Evolutionary conservation across 2,113 vertebrate species (phyloP).

Genomic region (Trinectes maculatus): DNA sequence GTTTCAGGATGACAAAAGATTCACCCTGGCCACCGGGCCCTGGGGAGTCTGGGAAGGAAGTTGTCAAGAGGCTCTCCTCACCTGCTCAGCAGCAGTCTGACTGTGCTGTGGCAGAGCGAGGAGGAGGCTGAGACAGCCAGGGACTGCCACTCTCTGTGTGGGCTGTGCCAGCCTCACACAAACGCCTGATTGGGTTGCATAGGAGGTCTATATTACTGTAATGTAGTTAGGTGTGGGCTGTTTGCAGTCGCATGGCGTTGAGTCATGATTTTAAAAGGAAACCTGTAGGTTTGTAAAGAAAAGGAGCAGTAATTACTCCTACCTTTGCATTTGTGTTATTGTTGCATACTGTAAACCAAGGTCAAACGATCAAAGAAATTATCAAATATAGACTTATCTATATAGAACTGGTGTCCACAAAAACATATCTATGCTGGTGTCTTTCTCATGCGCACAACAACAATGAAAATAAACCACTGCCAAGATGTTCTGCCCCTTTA

Average conservation of each 20-base stretch:
- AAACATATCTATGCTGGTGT: too few species aligned
- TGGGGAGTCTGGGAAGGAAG: conserved; percentile 75
- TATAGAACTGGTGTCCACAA: too few species aligned
- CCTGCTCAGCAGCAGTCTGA: conserved; percentile 73
- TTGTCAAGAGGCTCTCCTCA: conserved; percentile 79
- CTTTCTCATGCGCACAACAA: background rate
- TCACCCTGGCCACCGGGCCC: conserved; percentile 67
- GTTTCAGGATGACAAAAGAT: conserved; percentile 80
- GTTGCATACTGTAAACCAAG: background rate
- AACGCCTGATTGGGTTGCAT: conserved; percentile 51
- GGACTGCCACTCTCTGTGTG: conserved; percentile 64
- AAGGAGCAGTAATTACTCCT: conserved; percentile 2
- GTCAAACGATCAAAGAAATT: too few species aligned
- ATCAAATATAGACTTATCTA: too few species aligned
- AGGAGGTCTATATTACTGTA: conserved; percentile 38
- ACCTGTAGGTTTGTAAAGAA: background rate
- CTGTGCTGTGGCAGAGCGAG: conserved; percentile 60
- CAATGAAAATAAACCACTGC: background rate
- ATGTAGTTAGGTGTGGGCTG: conserved; percentile 17
- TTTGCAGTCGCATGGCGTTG: background rate
- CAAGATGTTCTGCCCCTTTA: background rate
- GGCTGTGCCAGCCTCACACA: conserved; percentile 58
- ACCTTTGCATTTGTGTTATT: conserved; percentile 18
- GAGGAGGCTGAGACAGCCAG: conserved; percentile 51
- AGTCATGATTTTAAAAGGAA: conserved; percentile 18